Evolutionary conservation across 1,140 invertebrate genomes (phyloP), one percentile per base, ranked within the genome.

Genomic region (Diuraphis noxia): DNA sequence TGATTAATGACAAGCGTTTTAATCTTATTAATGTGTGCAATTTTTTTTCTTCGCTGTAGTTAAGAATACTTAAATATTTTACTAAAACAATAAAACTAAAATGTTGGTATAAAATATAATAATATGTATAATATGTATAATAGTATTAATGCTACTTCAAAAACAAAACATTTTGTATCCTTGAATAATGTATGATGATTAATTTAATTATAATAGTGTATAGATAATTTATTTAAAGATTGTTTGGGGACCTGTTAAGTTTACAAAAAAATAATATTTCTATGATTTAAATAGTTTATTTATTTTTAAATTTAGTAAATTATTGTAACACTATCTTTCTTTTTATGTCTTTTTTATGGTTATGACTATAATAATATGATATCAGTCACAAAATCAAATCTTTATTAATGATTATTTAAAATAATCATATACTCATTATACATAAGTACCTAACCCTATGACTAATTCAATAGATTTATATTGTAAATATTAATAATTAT

Each of bases 11-110:
- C 46, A 46, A 91, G 63, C 43, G 89, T 79, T 81, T 91, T 38
- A 52, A 52, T 52, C 43, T 91, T 91, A 36, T 82, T 91, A 91
- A 91, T 81, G n/a, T 91, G 89, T 52, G 77, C 81, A 9, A 79
- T 90, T 77, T 46, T 81, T 90, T 90, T 91, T 81, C 77, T 82
- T 91, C 4, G 23, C 89, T 49, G 21, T 91, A 52, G n/a, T 46
- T 79, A 90, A 90, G 21, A 38, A 38, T 86, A 63, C 36, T 52
- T 72, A 72, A 72, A 72, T 72, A 84, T 38, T 49, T 56, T 88
- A 63, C 34, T 88, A 40, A 56, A 88, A 56, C 63, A 23, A 52
- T 30, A 63, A 40, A 63, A 56, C 3, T n/a, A n/a, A 88, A 41
- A 56, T 88, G 5, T 56, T 52, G 10, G 9, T 86, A 52, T 49